phyloP scores from a whole-genome alignment of 2,888 invertebrate species.

The Chalcis sispes region DNA sequence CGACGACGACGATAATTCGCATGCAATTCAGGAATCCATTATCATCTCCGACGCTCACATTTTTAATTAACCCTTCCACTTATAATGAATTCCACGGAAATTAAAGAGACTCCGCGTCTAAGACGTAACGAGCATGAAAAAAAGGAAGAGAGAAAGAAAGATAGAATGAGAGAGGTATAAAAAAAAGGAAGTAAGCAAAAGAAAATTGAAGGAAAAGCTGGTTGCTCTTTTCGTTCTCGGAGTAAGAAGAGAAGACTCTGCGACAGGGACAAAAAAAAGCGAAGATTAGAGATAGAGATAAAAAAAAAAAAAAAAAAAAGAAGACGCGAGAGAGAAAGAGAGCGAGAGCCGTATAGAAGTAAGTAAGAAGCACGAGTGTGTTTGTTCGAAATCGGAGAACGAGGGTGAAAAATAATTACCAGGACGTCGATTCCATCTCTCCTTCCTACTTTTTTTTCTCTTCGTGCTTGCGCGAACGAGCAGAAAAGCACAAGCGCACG shows the following conservation, averaged over 20 bases:
- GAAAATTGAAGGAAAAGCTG: constrained; percentile 13
- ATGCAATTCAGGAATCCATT: too few species aligned
- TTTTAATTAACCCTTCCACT: constrained; percentile 1
- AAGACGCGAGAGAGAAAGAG: constrained; percentile 33
- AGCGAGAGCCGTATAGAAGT: not conserved
- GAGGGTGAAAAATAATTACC: constrained; percentile 52
- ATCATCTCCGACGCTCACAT: constrained; percentile 1
- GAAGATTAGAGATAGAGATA: constrained; percentile 45
- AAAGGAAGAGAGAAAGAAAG: too few species aligned
- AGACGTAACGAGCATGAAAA: not conserved
- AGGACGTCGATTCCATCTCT: constrained; percentile 32
- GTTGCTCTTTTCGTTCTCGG: not conserved
- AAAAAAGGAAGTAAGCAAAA: too few species aligned
- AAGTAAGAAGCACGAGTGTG: constrained; percentile 36
- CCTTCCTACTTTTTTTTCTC: constrained; percentile 12
- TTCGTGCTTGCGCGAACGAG: not conserved
- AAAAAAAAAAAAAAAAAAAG: constrained; percentile 24
- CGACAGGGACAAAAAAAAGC: not conserved
- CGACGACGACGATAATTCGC: too few species aligned
- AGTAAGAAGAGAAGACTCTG: not conserved
- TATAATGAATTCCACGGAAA: not conserved
- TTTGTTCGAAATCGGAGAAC: constrained; percentile 46
- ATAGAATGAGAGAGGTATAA: too few species aligned
- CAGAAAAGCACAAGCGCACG: too few species aligned
- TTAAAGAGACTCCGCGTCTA: not conserved